Evolutionary conservation across 2,888 invertebrate genomes (phyloP), one percentile per base, ranked within the genome.

Genomic region (Abscondita cerata): DNA sequence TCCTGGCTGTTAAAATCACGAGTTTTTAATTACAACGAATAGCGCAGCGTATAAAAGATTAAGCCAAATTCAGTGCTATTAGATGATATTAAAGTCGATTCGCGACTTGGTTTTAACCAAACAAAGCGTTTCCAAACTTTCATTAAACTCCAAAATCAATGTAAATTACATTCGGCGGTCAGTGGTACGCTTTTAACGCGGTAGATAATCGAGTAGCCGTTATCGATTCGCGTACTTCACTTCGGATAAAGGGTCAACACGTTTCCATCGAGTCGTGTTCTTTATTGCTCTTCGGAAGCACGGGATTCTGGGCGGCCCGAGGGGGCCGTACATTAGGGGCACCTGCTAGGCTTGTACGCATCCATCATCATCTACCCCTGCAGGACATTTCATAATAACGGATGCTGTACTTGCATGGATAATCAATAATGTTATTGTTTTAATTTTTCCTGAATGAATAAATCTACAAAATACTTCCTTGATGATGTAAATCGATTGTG

Each of bases 161-260:
- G 77, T 76, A 76, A 76, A 77, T 76, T 76, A 75, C 76, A 76
- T 77, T 77, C 76, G 70, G 74, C 69, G 76, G 77, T 76, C 76
- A 76, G 59, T 63, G 56, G 75, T 64, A 70, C 59, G 74, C 74
- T 74, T 75, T 75, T 75, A 76, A 72, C 70, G 71, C 67, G 71
- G 74, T 68, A 72, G 75, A 75, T 76, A 75, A 75, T 75, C 76
- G 73, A 75, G 73, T 67, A 67, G 67, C 60, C 63, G 60, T 69
- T 71, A 72, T 70, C 68, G 72, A 73, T 72, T 72, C 69, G 61
- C 52, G 60, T 62, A 59, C 59, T 60, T 64, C 64, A 64, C 60
- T 64, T 60, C 59, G 52, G 69, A 70, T 68, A 72, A 73, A 73
- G 72, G 73, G 71, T 71, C 72, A 73, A 70, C 70, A 68, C 70